Evolutionary conservation across 2,888 invertebrate species (phyloP).

Genomic region (Dolichomitus sp.): DNA sequence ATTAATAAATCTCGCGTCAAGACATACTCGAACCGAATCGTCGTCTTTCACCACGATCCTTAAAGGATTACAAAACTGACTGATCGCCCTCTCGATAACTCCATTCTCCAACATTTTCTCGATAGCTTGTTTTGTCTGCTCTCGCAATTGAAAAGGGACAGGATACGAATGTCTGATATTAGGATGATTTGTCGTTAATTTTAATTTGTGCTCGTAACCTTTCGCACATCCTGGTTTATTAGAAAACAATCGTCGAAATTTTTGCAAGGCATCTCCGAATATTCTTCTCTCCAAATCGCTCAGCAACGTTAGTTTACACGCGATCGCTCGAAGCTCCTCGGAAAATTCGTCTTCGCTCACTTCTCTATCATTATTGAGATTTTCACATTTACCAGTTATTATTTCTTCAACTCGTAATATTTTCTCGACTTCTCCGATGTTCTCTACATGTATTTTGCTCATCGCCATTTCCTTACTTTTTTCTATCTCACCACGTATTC

Average conservation of each 20-base stretch:
- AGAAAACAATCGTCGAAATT: conserved; percentile 62
- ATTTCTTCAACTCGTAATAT: too few species aligned
- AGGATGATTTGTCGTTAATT: conserved; percentile 65
- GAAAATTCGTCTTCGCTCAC: conserved; percentile 1
- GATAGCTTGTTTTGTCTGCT: conserved; percentile 70
- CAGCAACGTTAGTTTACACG: conserved; percentile 19
- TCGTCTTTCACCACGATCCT: conserved; percentile 75
- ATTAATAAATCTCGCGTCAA: conserved; percentile 77
- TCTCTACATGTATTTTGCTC: too few species aligned
- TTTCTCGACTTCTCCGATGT: too few species aligned
- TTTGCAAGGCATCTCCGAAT: background rate
- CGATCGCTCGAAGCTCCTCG: background rate
- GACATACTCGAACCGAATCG: conserved; percentile 73
- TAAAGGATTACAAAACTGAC: conserved; percentile 74
- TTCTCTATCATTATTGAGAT: background rate
- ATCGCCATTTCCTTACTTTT: too few species aligned
- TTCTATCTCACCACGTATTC: too few species aligned
- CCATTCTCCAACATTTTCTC: conserved; percentile 71
- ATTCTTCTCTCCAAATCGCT: background rate
- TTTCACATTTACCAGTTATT: too few species aligned
- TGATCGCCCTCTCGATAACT: conserved; percentile 72
- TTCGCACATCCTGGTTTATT: conserved; percentile 67
- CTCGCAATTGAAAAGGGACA: conserved; percentile 71
- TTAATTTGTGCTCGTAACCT: conserved; percentile 71
- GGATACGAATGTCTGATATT: conserved; percentile 73